Evolutionary conservation across 2,888 invertebrate genomes (phyloP), one percentile per base, ranked within the genome.

Genomic region (Julus scanicus): DNA sequence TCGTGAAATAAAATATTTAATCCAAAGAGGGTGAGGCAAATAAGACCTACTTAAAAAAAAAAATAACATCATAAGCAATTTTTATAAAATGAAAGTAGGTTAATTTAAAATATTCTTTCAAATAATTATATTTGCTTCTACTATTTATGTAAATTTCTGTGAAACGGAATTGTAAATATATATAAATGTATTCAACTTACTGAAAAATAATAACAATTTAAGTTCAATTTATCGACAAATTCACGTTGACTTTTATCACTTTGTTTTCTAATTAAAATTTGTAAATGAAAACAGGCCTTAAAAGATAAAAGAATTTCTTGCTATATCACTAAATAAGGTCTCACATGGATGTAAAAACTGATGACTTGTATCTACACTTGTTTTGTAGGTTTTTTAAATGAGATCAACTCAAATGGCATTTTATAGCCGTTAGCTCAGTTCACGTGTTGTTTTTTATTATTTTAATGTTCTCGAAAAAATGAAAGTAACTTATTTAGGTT

Each of bases 401-500:
- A 71, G 29, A 29, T 71, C 71, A 29, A 29, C 71, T 8, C 11
- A 71, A 71, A 29, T 71, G 11, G 11, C 29, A 9, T 71, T 71
- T 71, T 71, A 71, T 71, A 29, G 71, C 71, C 71, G 6, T 71
- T 29, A 71, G 71, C 71, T 71, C 29, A 71, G 11, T 71, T 8
- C 29, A 8, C 29, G 17, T 63, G 71, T 71, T 71, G 11, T 71
- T 71, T 17, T 53, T 53, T 53, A 53, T 53, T 53, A n/a, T 29
- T 71, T 29, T 71, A 71, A 71, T 71, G 71, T 71, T 29, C 71
- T 71, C 29, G 29, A 71, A 71, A 63, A 71, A 71, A 29, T 71
- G 71, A 71, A 71, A 71, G 71, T 71, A 71, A 71, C 29, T 71
- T 71, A 71, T 63, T 63, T 63, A 20, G 63, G 63, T 8, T n/a